phyloP scores from a whole-genome alignment of 2,888 invertebrate species.

The Deroplatys truncata region DNA sequence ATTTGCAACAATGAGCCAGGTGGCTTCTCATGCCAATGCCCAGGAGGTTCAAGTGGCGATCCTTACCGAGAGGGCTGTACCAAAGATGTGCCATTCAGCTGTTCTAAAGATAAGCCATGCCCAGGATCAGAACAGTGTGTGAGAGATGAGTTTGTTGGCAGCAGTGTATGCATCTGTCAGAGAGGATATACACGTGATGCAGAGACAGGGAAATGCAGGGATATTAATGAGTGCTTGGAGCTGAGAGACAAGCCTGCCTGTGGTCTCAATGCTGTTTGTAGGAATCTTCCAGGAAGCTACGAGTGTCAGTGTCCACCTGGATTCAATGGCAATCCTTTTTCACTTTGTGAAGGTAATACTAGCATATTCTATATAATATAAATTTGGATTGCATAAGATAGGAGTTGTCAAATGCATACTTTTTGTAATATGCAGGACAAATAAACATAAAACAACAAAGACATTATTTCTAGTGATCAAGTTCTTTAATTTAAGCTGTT shows the following conservation, averaged over 20 bases:
- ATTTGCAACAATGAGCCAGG: slow-evolving; percentile 87
- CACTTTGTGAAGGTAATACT: slow-evolving; percentile 64
- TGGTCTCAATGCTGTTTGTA: slow-evolving; percentile 84
- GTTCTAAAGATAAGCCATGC: slow-evolving; percentile 72
- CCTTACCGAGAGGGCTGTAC: slow-evolving; percentile 75
- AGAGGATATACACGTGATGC: slow-evolving; percentile 79
- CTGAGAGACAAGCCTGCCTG: slow-evolving; percentile 72
- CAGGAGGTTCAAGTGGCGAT: slow-evolving; percentile 65
- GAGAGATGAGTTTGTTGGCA: slow-evolving; percentile 64
- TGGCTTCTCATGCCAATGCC: slow-evolving; percentile 82
- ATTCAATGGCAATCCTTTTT: slow-evolving; percentile 86
- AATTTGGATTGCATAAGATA: too few species aligned
- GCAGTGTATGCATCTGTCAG: slow-evolving; percentile 83
- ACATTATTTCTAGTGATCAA: too few species aligned
- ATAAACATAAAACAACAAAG: too few species aligned
- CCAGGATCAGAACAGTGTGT: slow-evolving; percentile 83
- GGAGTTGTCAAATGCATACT: too few species aligned
- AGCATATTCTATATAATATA: too few species aligned
- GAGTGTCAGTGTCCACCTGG: slow-evolving; percentile 87
- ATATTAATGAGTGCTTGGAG: slow-evolving; percentile 80
- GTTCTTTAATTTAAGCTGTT: too few species aligned
- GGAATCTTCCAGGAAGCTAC: slow-evolving; percentile 88
- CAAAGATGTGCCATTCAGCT: slow-evolving; percentile 58
- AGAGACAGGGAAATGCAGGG: slow-evolving; percentile 71
- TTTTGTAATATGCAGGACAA: too few species aligned